These are phyloP conservation scores for Amblyraja radiata DNA, from an alignment of 2,797 vertebrate genomes.

Conservation along the genomic window DNA sequence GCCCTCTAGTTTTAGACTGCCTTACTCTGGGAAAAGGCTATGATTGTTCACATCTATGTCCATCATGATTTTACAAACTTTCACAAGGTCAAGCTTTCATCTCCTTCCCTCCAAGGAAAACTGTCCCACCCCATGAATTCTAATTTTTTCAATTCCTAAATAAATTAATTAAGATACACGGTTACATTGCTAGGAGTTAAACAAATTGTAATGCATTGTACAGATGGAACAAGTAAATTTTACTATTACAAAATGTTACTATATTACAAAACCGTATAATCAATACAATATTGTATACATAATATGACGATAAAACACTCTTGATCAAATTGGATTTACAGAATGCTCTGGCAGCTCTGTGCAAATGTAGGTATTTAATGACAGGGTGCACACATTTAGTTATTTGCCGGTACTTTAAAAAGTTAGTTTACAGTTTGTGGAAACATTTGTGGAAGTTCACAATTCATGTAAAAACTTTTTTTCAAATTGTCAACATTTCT, in stretches of 20 bases:
- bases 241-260: neutral
- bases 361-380: neutral
- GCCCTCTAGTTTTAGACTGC: too few species aligned
- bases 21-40: too few species aligned
- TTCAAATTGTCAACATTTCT: conserved; percentile 62
- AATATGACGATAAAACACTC: too few species aligned
- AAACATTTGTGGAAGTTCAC: neutral
- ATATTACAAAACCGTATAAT: neutral
- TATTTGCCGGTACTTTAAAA: neutral
- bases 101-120: too few species aligned
- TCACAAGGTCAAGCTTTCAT: too few species aligned
- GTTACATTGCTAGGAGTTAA: neutral
- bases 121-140: too few species aligned
- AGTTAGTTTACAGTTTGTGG: neutral
- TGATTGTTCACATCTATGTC: too few species aligned
- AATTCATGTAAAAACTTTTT: neutral
- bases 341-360: neutral
- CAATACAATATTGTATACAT: neutral
- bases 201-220: neutral
- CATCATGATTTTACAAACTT: too few species aligned
- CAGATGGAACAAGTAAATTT: neutral
- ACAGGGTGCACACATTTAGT: neutral
- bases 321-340: neutral
- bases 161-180: neutral
- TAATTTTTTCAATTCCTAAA: neutral